Conservation (phyloP, 2,113 vertebrate genomes). For the human region DNA sequence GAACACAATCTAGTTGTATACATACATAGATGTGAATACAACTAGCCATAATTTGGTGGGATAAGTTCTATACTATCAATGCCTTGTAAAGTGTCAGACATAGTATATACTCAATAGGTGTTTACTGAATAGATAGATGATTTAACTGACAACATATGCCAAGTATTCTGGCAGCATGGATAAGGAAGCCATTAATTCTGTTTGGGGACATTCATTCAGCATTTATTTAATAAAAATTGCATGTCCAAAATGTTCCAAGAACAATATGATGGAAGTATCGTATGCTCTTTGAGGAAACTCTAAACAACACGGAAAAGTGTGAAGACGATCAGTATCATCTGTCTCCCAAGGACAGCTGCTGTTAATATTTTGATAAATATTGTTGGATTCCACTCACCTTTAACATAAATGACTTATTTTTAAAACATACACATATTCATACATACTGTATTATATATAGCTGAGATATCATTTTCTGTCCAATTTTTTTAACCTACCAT, state of each 20-base stretch:
- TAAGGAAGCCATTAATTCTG: conserved; percentile 17
- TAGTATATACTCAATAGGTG: not conserved
- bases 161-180: not conserved
- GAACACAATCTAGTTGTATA: not conserved
- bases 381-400: not conserved
- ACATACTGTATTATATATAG: not conserved
- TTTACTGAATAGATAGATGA: not conserved
- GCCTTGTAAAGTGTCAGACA: not conserved
- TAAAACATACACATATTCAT: not conserved
- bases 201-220: not conserved
- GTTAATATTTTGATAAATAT: not conserved
- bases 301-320: not conserved
- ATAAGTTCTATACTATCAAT: not conserved
- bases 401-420: not conserved
- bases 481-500: not conserved
- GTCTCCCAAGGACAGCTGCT: not conserved
- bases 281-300: not conserved
- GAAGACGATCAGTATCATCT: not conserved
- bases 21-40: too few relatives aligned
- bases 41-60: not conserved
- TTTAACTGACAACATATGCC: not conserved
- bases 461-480: not conserved
- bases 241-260: not conserved
- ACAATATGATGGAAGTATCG: not conserved
- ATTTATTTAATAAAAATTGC: not conserved